phyloP scores from a whole-genome alignment of 2,888 invertebrate species.

The Pterostichus niger region DNA sequence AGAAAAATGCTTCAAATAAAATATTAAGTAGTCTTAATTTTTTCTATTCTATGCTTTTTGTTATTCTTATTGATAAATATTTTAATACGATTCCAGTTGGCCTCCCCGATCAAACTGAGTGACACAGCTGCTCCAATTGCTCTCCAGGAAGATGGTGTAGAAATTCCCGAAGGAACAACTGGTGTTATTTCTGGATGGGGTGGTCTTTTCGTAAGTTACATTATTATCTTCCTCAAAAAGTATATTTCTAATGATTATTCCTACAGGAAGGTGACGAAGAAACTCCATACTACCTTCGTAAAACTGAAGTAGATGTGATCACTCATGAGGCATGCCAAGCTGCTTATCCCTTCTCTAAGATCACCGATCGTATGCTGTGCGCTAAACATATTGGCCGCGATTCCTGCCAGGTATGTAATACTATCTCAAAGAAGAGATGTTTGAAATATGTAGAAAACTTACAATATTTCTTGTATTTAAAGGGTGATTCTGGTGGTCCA shows the following conservation, averaged over 20 bases:
- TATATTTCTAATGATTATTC: background rate
- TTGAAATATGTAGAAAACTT: too few species aligned
- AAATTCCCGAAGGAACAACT: conserved; percentile 23
- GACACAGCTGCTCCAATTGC: conserved; percentile 1
- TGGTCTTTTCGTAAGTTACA: conserved; percentile 17
- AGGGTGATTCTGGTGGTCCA: conserved; percentile 52
- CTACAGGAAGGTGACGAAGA: conserved; percentile 43
- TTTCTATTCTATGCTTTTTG: too few species aligned
- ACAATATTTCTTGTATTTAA: background rate
- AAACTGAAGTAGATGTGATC: conserved; percentile 18
- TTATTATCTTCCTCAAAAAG: background rate
- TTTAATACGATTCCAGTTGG: background rate
- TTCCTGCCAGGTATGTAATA: conserved; percentile 48
- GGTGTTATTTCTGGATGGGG: conserved; percentile 55
- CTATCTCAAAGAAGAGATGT: too few species aligned
- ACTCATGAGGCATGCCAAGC: background rate
- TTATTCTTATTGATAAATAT: background rate
- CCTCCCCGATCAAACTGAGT: background rate
- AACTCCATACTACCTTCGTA: background rate
- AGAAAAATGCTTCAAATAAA: too few species aligned
- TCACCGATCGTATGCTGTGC: conserved; percentile 54
- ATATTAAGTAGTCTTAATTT: too few species aligned
- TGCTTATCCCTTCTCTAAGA: conserved; percentile 3
- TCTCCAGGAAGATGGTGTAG: background rate
- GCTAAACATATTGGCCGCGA: conserved; percentile 8